Evolutionary conservation across 2,888 invertebrate species (phyloP).

Genomic region (Papilio demoleus): DNA sequence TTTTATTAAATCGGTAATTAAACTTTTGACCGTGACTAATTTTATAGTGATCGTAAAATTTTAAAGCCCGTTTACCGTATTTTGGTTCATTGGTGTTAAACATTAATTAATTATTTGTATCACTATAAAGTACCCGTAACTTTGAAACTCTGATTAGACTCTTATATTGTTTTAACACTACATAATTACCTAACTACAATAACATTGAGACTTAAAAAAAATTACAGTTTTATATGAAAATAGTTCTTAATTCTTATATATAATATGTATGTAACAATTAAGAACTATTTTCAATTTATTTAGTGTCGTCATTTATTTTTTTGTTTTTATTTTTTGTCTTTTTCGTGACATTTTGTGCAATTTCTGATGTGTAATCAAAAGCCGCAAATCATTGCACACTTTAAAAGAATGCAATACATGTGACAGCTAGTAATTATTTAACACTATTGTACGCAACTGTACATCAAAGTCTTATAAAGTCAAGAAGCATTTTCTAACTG

Average conservation of each 20-base stretch:
- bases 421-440: not conserved
- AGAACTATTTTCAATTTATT: too few relatives aligned
- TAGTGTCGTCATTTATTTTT: not conserved
- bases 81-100: constrained; percentile 15
- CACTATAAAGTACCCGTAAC: not conserved
- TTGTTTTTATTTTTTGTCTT: not conserved
- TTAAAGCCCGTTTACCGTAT: not conserved
- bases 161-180: not conserved
- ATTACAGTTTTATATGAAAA: too few relatives aligned
- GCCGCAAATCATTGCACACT: not conserved
- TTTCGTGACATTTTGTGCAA: not conserved
- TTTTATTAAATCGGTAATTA: constrained; percentile 6
- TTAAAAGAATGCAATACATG: not conserved
- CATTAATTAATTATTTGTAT: constrained; percentile 1
- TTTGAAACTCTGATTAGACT: not conserved
- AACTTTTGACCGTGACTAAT: constrained; percentile 28
- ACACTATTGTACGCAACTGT: not conserved
- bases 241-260: too few relatives aligned
- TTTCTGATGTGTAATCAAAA: not conserved
- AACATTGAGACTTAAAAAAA: too few relatives aligned
- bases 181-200: not conserved
- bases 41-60: constrained; percentile 31
- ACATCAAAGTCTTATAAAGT: not conserved
- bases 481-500: not conserved
- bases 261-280: too few relatives aligned